phyloP scores from a whole-genome alignment of 2,113 vertebrate genomes.

The Coptodon bakossiorum region DNA sequence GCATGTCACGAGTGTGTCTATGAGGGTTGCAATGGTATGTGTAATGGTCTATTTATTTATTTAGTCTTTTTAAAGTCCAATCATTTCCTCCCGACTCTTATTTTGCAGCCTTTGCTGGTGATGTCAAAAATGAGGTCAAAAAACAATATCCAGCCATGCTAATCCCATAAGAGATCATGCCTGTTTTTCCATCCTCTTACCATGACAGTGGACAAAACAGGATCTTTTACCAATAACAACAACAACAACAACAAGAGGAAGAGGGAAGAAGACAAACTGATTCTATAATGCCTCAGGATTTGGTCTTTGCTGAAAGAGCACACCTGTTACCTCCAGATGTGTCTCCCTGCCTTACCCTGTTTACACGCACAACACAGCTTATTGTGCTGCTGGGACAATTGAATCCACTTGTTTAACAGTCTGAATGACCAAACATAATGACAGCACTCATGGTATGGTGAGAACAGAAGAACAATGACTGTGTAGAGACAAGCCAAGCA shows the following conservation, averaged over 20 bases:
- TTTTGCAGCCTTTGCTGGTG: not conserved
- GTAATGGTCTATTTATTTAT: not conserved
- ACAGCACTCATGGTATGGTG: constrained; percentile 22
- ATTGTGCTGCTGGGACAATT: constrained; percentile 51
- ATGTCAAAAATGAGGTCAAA: constrained; percentile 49
- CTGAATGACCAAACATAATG: constrained; percentile 52
- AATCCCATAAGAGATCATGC: constrained; percentile 50
- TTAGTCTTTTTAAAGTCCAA: not conserved
- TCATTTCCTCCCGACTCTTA: not conserved
- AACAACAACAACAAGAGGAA: not conserved
- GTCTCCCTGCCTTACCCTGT: constrained; percentile 15
- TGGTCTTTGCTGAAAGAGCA: not conserved
- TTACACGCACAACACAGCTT: constrained; percentile 24
- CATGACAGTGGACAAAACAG: constrained; percentile 18
- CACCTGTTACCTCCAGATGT: constrained; percentile 61
- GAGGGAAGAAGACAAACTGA: not conserved
- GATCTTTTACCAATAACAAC: constrained; percentile 16
- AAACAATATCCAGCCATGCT: constrained; percentile 46
- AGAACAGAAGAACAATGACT: constrained; percentile 39
- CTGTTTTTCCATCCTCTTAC: constrained; percentile 49
- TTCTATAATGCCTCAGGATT: not conserved
- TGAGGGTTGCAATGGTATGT: not conserved
- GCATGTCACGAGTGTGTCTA: not conserved
- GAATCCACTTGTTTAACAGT: constrained; percentile 41
- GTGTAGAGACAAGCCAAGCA: not conserved